Evolutionary conservation across 2,797 vertebrate genomes (phyloP).

Genomic region (Pampus argenteus): DNA sequence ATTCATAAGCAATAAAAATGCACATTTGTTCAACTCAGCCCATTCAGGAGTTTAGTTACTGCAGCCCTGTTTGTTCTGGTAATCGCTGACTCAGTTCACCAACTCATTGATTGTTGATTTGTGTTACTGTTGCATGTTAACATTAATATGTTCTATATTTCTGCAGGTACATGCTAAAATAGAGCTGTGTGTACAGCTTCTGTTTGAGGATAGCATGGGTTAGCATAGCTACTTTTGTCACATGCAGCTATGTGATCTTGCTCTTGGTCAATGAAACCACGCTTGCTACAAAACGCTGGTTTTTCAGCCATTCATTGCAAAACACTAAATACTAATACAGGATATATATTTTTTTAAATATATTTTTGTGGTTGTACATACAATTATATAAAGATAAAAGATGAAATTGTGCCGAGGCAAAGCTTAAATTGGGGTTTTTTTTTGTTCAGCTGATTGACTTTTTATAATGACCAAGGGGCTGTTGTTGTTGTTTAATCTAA

Average conservation of each 20-base stretch:
- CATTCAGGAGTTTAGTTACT: not conserved
- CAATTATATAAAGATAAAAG: not conserved
- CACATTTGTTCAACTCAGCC: not conserved
- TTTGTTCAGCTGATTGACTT: constrained; percentile 26
- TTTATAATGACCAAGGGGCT: constrained; percentile 38
- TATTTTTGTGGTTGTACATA: not conserved
- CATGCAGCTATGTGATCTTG: not conserved
- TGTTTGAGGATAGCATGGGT: not conserved
- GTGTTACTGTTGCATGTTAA: no score
- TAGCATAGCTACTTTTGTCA: not conserved
- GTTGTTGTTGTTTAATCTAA: constrained; percentile 53
- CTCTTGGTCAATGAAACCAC: not conserved
- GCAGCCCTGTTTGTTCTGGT: not conserved
- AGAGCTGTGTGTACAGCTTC: not conserved
- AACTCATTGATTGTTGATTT: no score
- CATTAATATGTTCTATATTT: no score
- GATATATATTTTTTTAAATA: not conserved
- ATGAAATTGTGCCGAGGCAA: not conserved
- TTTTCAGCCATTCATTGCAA: not conserved
- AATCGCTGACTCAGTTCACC: no score
- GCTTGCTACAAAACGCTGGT: not conserved
- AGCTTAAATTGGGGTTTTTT: constrained; percentile 13
- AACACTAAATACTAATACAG: not conserved
- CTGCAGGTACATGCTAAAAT: not conserved
- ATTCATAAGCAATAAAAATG: constrained; percentile 2